These are phyloP conservation scores for Gymnothorax javanicus DNA, from an alignment of 2,797 vertebrate species.

Conservation along the genomic window DNA sequence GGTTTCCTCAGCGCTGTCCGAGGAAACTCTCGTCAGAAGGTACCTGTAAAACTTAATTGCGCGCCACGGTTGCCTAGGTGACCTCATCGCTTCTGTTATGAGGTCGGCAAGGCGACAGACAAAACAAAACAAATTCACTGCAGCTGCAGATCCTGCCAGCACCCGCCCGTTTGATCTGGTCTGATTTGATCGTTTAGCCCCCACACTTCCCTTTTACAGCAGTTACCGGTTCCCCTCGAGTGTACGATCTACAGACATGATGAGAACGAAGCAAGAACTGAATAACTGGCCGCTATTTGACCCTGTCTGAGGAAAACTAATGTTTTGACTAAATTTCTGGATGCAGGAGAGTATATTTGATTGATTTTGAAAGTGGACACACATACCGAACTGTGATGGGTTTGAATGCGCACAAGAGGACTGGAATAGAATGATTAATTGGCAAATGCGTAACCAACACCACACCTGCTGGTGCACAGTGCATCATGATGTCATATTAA, in stretches of 20 bases:
- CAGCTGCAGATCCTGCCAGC: background rate
- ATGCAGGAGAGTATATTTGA: too few relatives aligned
- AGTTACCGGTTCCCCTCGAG: background rate
- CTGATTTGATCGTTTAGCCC: background rate
- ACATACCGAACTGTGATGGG: too few relatives aligned
- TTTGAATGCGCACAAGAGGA: too few relatives aligned
- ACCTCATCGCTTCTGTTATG: background rate
- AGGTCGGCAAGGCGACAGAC: background rate
- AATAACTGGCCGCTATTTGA: too few relatives aligned
- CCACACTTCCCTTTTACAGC: background rate
- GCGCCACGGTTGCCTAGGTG: constrained; percentile 42
- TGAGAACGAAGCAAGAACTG: background rate
- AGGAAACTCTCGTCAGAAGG: constrained; percentile 54
- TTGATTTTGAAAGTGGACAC: too few relatives aligned
- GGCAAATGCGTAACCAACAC: too few relatives aligned
- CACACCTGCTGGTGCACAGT: too few relatives aligned
- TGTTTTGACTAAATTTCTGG: too few relatives aligned
- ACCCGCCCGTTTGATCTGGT: background rate
- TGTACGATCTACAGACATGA: background rate
- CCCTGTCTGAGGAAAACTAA: too few relatives aligned
- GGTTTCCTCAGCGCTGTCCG: constrained; percentile 53
- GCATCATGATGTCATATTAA: too few relatives aligned
- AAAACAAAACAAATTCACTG: background rate
- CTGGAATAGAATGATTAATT: too few relatives aligned
- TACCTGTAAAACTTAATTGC: constrained; percentile 59